Percentiles rank a stretch among this genome's conserved stretches.
These are phyloP conservation scores for Noturus placidus DNA, from an alignment of 2,113 vertebrate genomes.

Conservation along the genomic window DNA sequence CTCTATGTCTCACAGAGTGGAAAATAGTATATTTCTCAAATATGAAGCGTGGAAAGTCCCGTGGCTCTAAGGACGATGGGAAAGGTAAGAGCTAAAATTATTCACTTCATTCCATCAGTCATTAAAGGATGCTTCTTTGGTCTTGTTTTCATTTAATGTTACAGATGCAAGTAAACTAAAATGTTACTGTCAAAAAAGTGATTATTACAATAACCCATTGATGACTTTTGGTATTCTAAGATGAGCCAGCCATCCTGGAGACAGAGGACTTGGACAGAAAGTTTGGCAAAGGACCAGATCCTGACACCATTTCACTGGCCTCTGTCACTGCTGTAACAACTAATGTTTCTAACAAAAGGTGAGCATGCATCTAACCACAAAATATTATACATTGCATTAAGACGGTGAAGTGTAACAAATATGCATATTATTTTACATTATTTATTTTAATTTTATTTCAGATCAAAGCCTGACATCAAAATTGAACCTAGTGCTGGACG, in stretches of 20 bases:
- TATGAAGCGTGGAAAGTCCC: conserved; percentile 86
- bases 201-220: background rate
- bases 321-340: conserved; percentile 95
- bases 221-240: conserved; percentile 62
- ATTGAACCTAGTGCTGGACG: conserved; percentile 94
- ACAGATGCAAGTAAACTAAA: background rate
- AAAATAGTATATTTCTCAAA: conserved; percentile 67
- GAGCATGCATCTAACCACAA: background rate
- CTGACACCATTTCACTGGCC: conserved; percentile 88
- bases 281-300: conserved; percentile 76
- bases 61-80: conserved; percentile 80
- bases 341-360: conserved; percentile 97
- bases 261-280: conserved; percentile 84
- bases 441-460: conserved; percentile 54
- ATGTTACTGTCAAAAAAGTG: background rate
- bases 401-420: background rate
- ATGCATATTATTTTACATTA: background rate
- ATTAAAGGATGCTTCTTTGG: background rate
- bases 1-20: conserved; percentile 44
- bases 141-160: background rate
- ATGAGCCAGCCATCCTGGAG: conserved; percentile 90
- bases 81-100: conserved; percentile 59
- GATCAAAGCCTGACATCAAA: conserved; percentile 96
- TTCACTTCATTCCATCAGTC: background rate
- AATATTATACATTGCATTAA: background rate